These are phyloP conservation scores for Lanistes nyassanus DNA, from an alignment of 1,140 invertebrate species.

Conservation along the genomic window DNA sequence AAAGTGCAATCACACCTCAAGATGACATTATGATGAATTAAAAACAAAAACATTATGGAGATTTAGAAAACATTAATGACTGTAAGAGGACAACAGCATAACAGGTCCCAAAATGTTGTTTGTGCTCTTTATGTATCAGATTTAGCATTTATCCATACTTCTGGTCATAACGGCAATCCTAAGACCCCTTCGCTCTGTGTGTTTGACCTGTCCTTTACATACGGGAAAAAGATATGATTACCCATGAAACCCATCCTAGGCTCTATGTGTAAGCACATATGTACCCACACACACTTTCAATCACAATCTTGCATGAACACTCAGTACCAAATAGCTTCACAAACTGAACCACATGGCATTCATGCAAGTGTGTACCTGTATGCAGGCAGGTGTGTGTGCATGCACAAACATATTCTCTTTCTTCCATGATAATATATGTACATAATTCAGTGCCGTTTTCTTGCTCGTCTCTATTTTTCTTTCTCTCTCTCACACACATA, in stretches of 20 bases:
- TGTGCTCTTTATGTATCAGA: no score
- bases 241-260: neutral
- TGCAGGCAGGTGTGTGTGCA: neutral
- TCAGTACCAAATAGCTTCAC: neutral
- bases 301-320: conserved; percentile 1
- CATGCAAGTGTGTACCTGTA: neutral
- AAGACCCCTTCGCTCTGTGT: no score
- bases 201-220: no score
- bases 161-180: no score
- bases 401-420: neutral
- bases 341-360: neutral
- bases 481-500: neutral
- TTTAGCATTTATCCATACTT: no score
- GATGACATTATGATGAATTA: no score
- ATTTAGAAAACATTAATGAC: no score
- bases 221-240: no score
- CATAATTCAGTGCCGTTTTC: neutral
- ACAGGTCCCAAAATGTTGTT: no score
- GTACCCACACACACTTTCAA: neutral
- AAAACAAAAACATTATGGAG: no score
- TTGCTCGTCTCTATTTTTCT: neutral
- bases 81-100: no score
- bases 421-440: neutral
- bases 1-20: no score
- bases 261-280: neutral